Evolutionary conservation across 2,113 vertebrate species (phyloP), one percentile per base, ranked within the genome.

Genomic region (Eurypyga helias): DNA sequence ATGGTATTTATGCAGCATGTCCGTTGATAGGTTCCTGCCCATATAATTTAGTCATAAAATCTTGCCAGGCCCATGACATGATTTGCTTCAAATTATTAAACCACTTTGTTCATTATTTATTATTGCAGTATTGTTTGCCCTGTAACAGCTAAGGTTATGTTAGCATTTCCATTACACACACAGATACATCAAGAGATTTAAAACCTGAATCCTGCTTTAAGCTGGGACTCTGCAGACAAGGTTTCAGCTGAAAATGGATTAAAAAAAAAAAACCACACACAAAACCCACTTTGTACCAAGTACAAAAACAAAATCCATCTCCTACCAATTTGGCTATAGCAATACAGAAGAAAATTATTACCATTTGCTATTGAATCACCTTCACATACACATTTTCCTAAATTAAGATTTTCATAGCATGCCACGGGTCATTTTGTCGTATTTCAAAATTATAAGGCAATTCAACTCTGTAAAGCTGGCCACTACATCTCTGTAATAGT

Each of bases 81-180:
- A 95, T 96, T 95, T 95, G 60, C 64, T 87, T 95, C 71, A 83
- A 96, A 94, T 87, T 90, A 86, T 96, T 89, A 96, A 93, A 62
- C 86, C 75, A 91, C 85, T 95, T 96, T 96, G 36, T 84, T 93
- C 88, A 69, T 93, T 97, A 95, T 77, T 97, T 96, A 95, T 96
- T 93, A 96, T 83, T n/a, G 21, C 55, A 91, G 91, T 77, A 85
- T 82, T 95, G 54, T 81, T 96, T 95, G 93, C 91, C 77, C 87
- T 96, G 34, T 48, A 93, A 90, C 17, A 4, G 81, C 73, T 69
- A 94, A 96, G 90, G 83, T 97, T 91, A 88, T 95, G 87, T 97
- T 96, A 95, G 19, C 71, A 95, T 97, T 97, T 92, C 80, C 75
- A 94, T 89, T 95, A 88, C 78, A 96, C 87, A 94, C 70, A 95